phyloP scores from a whole-genome alignment of 2,888 invertebrate species.

The Melipona bicolor region DNA sequence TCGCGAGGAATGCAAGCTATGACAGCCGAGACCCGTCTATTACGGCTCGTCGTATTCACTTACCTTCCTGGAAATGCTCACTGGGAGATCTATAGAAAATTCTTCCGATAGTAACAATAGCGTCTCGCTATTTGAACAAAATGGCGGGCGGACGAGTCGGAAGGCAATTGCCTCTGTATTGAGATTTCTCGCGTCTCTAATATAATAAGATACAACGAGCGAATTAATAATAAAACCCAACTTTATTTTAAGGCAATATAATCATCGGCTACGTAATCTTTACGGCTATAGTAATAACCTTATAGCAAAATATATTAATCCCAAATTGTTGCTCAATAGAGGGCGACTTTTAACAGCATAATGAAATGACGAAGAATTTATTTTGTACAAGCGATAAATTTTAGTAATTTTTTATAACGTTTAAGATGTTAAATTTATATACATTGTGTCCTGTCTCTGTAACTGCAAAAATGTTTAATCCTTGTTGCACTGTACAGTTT shows the following conservation, averaged over 20 bases:
- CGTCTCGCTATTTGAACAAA: background rate
- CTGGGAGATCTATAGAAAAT: background rate
- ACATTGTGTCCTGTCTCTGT: too few species aligned
- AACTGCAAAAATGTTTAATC: too few species aligned
- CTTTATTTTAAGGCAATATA: background rate
- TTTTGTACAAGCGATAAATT: background rate
- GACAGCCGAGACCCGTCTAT: conserved; percentile 10
- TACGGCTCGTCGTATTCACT: conserved; percentile 21
- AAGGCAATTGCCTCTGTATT: background rate
- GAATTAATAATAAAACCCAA: background rate
- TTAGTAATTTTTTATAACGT: too few species aligned
- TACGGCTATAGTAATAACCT: background rate
- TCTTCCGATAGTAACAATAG: background rate
- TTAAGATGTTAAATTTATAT: too few species aligned
- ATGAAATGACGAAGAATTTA: background rate
- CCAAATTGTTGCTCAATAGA: background rate
- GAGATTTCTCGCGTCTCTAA: background rate
- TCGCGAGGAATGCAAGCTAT: conserved; percentile 38
- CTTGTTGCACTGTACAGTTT: too few species aligned
- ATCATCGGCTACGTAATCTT: background rate
- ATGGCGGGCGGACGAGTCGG: background rate
- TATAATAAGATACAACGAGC: background rate
- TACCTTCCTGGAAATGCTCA: conserved; percentile 42
- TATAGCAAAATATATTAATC: background rate
- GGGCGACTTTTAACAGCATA: background rate